Conservation (phyloP, 2,797 vertebrate genomes). For the Melanotaenia nigrans region DNA sequence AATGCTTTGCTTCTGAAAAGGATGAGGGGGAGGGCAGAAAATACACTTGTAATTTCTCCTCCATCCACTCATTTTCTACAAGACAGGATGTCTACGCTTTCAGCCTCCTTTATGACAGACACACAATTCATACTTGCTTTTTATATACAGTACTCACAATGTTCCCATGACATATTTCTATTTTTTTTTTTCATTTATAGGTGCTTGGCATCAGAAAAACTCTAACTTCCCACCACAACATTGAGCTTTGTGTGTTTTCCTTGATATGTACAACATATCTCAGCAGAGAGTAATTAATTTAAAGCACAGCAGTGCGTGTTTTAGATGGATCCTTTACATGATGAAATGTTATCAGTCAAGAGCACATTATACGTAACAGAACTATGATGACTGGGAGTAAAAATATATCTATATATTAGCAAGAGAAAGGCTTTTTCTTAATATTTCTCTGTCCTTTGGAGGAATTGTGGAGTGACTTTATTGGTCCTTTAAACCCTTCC, state of each 20-base stretch:
- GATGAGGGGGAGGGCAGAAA: not conserved
- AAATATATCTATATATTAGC: constrained; percentile 12
- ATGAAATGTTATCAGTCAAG: constrained; percentile 63
- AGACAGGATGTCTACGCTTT: constrained; percentile 13
- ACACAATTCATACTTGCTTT: constrained; percentile 1
- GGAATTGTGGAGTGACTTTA: constrained; percentile 60
- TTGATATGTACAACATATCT: constrained; percentile 29
- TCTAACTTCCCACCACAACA: not conserved
- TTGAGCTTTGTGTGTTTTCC: constrained; percentile 33
- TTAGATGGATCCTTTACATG: constrained; percentile 55
- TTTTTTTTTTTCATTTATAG: constrained; percentile 25
- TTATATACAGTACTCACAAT: not conserved
- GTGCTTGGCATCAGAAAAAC: constrained; percentile 4
- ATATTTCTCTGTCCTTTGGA: constrained; percentile 50
- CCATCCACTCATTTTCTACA: constrained; percentile 45
- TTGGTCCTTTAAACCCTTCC: constrained; percentile 69
- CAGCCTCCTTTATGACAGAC: constrained; percentile 15
- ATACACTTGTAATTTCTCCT: constrained; percentile 43
- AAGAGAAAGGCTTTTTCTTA: constrained; percentile 45
- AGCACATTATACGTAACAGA: constrained; percentile 65
- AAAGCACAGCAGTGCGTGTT: constrained; percentile 31
- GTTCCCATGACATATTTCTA: not conserved
- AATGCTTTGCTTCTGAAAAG: constrained; percentile 7
- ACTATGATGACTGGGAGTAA: constrained; percentile 33
- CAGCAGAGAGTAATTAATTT: constrained; percentile 19